Evolutionary conservation across 2,113 vertebrate species (phyloP), one percentile per base, ranked within the genome.

Genomic region (Tricholaema leucomelas): DNA sequence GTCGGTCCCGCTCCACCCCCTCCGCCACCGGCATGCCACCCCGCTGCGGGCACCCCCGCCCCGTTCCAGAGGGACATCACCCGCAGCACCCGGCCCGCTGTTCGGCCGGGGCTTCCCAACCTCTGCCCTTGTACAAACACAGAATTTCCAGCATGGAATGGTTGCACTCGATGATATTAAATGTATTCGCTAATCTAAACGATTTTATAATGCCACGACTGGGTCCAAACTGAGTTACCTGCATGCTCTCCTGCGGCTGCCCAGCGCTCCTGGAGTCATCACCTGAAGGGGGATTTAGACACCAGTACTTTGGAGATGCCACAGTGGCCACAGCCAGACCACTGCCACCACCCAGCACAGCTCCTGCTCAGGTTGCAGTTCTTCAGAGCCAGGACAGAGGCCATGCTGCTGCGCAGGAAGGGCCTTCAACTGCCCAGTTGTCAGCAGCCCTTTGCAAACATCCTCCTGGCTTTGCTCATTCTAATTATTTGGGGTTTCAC

Each of bases 401-500:
- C n/a, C 21, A 28, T 0, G 4, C 46, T 46, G 38, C 40, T 2
- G 3, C 86, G 9, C 1, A 1, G 50, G 5, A 36, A 76, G 1
- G 3, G 56, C 72, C 48, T 55, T 40, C 8, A 38, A 6, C 24
- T 21, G 9, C 59, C 28, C 1, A 2, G 25, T 54, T 64, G 69
- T 44, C 58, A 78, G 27, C 64, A 42, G 36, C 50, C 44, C 56
- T 55, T 8, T 4, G 18, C 6, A 30, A 80, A 35, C 50, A 21
- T 4, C 21, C 3, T 35, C 35, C 72, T 14, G 5, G 18, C 56
- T 73, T 55, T 36, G 36, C 33, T 64, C 67, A 0, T 5, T 7
- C 27, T 25, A 24, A 30, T 52, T 18, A 17, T 6, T 28, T 23
- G 23, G 6, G 2, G 31, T 46, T 81, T n/a, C 61, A 27, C 23